Evolutionary conservation across 1,140 invertebrate species (phyloP), one percentile per base, ranked within the genome.

Genomic region (Cryptotermes secundus): DNA sequence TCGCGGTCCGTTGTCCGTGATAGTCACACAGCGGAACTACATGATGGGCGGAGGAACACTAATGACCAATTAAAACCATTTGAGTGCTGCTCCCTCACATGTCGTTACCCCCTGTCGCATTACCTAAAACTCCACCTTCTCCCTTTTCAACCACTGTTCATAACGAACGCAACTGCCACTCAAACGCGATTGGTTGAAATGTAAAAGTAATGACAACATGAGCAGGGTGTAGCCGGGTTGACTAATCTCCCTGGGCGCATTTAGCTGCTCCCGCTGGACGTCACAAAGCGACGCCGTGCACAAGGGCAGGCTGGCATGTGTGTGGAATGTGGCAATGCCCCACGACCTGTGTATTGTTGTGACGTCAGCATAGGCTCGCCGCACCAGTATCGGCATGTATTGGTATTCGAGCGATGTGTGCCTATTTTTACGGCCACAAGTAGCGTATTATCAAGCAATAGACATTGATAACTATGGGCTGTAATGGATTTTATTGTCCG

Each of bases 231-330:
- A 31, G 26, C 26, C 16, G n/a, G 59, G 59, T 72, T 72, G 59
- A 72, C 59, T 72, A 72, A 72, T 72, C 59, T 72, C 59, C 59
- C 59, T 72, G n/a, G n/a, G 59, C n/a, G 59, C 59, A 72, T 72
- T 72, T 72, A 72, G 59, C 1, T 72, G 14, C n/a, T 19, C 26
- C 53, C 3, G 53, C 4, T 16, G 24, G 53, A 59, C 53, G 53
- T 72, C 59, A 72, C 59, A 72, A 72, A 72, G 59, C 16, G 59
- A 72, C 14, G 59, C n/a, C 26, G 59, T n/a, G 59, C 4, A 7
- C 59, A n/a, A 59, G 12, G 14, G 45, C 45, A 19, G 45, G 38
- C 3, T 72, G 59, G 59, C n/a, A 72, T 72, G n/a, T 72, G n/a
- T 31, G 26, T 31, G 59, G 59, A 72, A 72, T 72, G 59, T 31